These are phyloP conservation scores for Clanis bilineata DNA, from an alignment of 2,888 invertebrate genomes.

Conservation along the genomic window DNA sequence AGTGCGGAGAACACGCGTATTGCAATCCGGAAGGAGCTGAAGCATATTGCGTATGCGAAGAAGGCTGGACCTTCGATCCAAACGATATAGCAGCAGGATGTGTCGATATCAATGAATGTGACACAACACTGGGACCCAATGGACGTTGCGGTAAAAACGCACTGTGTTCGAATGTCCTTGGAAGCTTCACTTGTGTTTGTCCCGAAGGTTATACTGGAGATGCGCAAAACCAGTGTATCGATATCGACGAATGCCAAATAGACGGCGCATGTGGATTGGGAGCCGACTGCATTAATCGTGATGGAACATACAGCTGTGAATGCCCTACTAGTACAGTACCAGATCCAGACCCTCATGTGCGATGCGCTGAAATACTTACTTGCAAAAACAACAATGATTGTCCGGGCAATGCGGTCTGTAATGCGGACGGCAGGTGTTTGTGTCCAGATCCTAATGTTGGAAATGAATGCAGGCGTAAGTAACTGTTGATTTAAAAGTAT, in stretches of 20 bases:
- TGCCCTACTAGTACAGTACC: slow-evolving; percentile 92
- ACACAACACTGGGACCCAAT: slow-evolving; percentile 87
- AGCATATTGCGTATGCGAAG: slow-evolving; percentile 95
- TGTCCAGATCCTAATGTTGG: slow-evolving; percentile 96
- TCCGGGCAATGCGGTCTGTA: slow-evolving; percentile 94
- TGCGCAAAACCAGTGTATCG: slow-evolving; percentile 89
- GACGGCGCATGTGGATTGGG: slow-evolving; percentile 89
- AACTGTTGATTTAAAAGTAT: slow-evolving; percentile 9
- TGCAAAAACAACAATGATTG: slow-evolving; percentile 90
- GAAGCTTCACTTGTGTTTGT: slow-evolving; percentile 91
- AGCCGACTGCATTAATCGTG: slow-evolving; percentile 89
- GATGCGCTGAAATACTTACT: slow-evolving; percentile 91
- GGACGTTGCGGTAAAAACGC: slow-evolving; percentile 94
- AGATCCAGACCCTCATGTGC: slow-evolving; percentile 91
- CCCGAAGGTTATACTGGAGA: slow-evolving; percentile 93
- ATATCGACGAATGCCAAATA: slow-evolving; percentile 91
- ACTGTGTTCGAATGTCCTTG: slow-evolving; percentile 89
- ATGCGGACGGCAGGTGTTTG: slow-evolving; percentile 88
- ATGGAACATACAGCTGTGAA: slow-evolving; percentile 89
- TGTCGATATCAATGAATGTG: slow-evolving; percentile 96
- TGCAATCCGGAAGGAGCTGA: slow-evolving; percentile 94
- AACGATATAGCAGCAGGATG: slow-evolving; percentile 94
- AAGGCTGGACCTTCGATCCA: slow-evolving; percentile 96
- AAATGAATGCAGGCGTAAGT: slow-evolving; percentile 95
- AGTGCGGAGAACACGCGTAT: slow-evolving; percentile 93